Percentiles rank a stretch among this genome's conserved stretches.
These are phyloP conservation scores for Elmis aenea DNA, from an alignment of 2,888 invertebrate species.

Conservation along the genomic window DNA sequence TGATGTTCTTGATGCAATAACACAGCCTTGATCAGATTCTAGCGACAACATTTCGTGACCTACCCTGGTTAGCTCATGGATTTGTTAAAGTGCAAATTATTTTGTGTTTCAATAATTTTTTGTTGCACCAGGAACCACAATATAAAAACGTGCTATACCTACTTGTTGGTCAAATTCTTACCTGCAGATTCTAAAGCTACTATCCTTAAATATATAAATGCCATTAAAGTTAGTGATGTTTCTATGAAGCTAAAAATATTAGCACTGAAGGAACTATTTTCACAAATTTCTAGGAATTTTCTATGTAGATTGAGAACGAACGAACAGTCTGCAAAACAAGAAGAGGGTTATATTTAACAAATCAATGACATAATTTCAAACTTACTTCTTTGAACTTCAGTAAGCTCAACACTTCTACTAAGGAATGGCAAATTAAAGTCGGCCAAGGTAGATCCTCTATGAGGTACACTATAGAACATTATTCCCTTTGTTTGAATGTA, in stretches of 20 bases:
- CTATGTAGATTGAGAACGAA: slow-evolving; percentile 64
- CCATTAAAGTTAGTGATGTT: slow-evolving; percentile 69
- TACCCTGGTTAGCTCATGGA: no score
- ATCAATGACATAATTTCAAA: slow-evolving; percentile 6
- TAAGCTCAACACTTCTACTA: slow-evolving; percentile 69
- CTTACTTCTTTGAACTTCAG: slow-evolving; percentile 74
- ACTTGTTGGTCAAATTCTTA: slow-evolving; percentile 40
- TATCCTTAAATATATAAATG: slow-evolving; percentile 67
- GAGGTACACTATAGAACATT: slow-evolving; percentile 85
- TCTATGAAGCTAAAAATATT: slow-evolving; percentile 74
- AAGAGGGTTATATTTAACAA: slow-evolving; percentile 3
- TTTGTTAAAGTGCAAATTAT: no score
- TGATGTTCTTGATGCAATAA: no score
- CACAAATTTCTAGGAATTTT: slow-evolving; percentile 55
- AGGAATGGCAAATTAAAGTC: slow-evolving; percentile 69
- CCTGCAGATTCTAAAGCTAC: slow-evolving; percentile 76
- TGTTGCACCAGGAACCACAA: no score
- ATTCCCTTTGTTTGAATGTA: slow-evolving; percentile 59
- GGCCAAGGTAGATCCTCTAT: slow-evolving; percentile 75
- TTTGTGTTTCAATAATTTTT: no score
- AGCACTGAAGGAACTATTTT: slow-evolving; percentile 49
- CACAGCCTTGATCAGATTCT: no score
- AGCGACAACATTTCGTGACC: no score
- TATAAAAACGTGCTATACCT: no score
- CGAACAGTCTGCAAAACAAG: slow-evolving; percentile 72